phyloP scores from a whole-genome alignment of 2,888 invertebrate genomes.

The Parapristionchus giblindavisi region DNA sequence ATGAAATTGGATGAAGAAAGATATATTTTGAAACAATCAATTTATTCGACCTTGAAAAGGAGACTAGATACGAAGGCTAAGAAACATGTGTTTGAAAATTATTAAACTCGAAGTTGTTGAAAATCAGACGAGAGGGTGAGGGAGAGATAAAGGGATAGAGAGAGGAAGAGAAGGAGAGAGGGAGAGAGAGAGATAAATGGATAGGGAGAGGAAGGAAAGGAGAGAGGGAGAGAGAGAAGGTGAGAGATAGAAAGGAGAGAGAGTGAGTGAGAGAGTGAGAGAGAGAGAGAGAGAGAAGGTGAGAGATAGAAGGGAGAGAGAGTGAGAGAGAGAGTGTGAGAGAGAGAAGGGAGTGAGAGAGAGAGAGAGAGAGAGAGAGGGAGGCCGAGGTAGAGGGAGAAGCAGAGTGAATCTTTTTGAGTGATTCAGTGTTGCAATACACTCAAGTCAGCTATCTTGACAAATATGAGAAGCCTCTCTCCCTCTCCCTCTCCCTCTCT shows the following conservation, averaged over 20 bases:
- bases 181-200: no score
- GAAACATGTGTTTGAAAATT: no score
- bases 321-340: constrained; percentile 6
- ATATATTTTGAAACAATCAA: neutral
- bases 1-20: no score
- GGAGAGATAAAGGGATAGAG: neutral
- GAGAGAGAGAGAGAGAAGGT: neutral
- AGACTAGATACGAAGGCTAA: no score
- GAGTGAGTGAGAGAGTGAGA: constrained; percentile 1
- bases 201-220: constrained; percentile 5
- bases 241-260: neutral
- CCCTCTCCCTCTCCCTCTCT: no score
- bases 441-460: no score
- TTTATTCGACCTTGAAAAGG: no score
- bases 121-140: neutral
- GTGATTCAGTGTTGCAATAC: no score
- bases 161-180: neutral
- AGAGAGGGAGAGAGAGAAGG: constrained; percentile 13
- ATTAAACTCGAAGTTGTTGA: no score
- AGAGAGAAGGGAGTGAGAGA: neutral
- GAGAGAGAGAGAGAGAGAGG: constrained; percentile 9
- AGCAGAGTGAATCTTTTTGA: no score
- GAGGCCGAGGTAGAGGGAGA: constrained; percentile 5
- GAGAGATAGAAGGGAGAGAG: neutral
- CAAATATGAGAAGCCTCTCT: no score